Evolutionary conservation across 1,140 invertebrate species (phyloP), one percentile per base, ranked within the genome.

Genomic region (Aphelinus atriplicis): DNA sequence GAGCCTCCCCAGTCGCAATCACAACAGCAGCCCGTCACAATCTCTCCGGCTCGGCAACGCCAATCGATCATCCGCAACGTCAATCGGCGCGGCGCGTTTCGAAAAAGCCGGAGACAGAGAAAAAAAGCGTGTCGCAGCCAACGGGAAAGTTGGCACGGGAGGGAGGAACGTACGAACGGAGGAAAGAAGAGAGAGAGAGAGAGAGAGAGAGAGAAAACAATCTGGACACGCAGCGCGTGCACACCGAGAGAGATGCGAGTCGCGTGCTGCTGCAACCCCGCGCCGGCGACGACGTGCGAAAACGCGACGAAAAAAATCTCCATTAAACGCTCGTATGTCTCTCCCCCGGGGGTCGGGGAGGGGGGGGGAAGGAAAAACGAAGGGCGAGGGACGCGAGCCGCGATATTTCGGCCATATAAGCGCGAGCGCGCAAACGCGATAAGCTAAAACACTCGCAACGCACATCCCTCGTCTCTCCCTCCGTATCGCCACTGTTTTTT

Each of bases 371-470:
- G 43, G 42, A 65, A 56, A 69, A 53, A 50, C 10, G 75, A 75
- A 75, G 69, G 80, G 71, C 61, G 75, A 60, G 47, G 64, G 71
- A 74, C 51, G 60, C 51, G 42, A 73, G 61, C 26, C 48, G 67
- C 68, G 74, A 71, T 67, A 70, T 73, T 76, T 78, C 57, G 80
- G 78, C 81, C 84, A 83, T 85, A 85, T 84, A 82, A 84, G 85
- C 80, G 78, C 77, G 83, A 84, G 82, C 84, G 85, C 79, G 78
- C 77, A 83, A 84, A 84, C 81, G 82, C 80, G 84, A 87, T 87
- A 87, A 87, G 84, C 84, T 84, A 84, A 87, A 87, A 87, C 85
- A 85, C 82, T 84, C 82, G 79, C 61, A 80, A 77, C 79, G 62
- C 56, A 58, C 60, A 53, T 73, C 61, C 64, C 56, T 65, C 73